A percentile compares a stretch with the other conserved stretches of the same genome.
These are phyloP conservation scores for Sprattus sprattus DNA, from an alignment of 2,113 vertebrate genomes.

Conservation along the genomic window DNA sequence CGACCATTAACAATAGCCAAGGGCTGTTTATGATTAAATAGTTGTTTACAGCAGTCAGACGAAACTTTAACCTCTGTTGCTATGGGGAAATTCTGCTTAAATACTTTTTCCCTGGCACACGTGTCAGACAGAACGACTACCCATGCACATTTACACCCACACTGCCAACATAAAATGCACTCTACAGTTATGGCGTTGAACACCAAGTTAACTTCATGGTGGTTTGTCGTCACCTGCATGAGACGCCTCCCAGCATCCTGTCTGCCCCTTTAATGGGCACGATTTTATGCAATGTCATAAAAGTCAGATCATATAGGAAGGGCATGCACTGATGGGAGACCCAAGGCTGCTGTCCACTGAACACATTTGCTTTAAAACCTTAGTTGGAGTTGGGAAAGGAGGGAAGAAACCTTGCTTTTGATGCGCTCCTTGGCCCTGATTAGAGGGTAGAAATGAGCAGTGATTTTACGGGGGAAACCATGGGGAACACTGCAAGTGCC, in stretches of 20 bases:
- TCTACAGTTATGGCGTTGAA: conserved; percentile 38
- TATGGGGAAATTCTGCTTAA: conserved; percentile 52
- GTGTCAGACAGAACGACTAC: conserved; percentile 44
- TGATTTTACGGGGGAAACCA: conserved; percentile 49
- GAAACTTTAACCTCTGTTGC: conserved; percentile 44
- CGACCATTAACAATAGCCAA: conserved; percentile 19
- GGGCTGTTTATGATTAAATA: conserved; percentile 45
- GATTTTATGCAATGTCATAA: conserved; percentile 49
- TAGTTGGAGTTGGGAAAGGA: neutral
- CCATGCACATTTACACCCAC: conserved; percentile 45
- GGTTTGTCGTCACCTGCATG: conserved; percentile 55
- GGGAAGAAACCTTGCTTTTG: conserved; percentile 42
- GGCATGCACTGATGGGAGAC: conserved; percentile 32
- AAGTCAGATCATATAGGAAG: conserved; percentile 39
- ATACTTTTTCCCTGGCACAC: conserved; percentile 44
- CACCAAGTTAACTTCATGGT: conserved; percentile 47
- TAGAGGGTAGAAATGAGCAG: conserved; percentile 41
- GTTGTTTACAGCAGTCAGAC: conserved; percentile 38
- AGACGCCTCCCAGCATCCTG: conserved; percentile 38
- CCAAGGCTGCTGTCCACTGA: neutral
- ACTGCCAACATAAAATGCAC: conserved; percentile 46
- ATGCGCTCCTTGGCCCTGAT: conserved; percentile 43
- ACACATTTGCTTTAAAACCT: conserved; percentile 4
- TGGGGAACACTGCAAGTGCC: conserved; percentile 54
- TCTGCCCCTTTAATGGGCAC: conserved; percentile 26